A percentile compares a stretch with the other conserved stretches of the same genome.
These are phyloP conservation scores for Gila orcuttii DNA, from an alignment of 2,113 vertebrate genomes.

Conservation along the genomic window DNA sequence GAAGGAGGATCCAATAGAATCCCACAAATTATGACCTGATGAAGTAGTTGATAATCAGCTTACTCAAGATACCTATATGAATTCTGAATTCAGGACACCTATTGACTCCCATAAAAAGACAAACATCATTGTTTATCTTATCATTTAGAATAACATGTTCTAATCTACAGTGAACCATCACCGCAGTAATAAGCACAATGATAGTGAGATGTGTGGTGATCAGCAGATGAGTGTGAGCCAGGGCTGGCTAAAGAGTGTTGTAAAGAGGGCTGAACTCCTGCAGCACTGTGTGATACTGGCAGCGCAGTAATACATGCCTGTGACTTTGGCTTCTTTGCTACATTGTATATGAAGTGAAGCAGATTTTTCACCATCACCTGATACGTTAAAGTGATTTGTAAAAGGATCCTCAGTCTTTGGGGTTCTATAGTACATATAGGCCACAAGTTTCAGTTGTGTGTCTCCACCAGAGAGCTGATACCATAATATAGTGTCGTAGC, in stretches of 20 bases:
- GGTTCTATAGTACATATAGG: not conserved
- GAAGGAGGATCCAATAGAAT: too few species aligned
- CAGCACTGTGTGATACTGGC: slow-evolving; percentile 54
- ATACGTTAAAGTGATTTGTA: not conserved
- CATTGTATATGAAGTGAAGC: not conserved
- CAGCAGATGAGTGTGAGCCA: not conserved
- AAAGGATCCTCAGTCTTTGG: not conserved
- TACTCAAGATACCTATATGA: too few species aligned
- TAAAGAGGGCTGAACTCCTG: not conserved
- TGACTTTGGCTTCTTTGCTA: slow-evolving; percentile 3
- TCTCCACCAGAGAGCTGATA: slow-evolving; percentile 56
- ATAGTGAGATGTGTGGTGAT: not conserved
- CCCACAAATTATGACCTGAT: too few species aligned
- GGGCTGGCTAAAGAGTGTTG: too few species aligned
- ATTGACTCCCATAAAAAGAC: too few species aligned
- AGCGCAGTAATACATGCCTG: slow-evolving; percentile 63
- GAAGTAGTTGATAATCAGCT: too few species aligned
- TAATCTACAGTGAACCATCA: not conserved
- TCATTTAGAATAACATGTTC: not conserved
- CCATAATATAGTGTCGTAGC: slow-evolving; percentile 52
- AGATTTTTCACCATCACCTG: not conserved
- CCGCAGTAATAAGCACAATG: not conserved
- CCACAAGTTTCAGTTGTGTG: not conserved
- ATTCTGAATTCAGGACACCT: too few species aligned
- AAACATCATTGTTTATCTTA: not conserved